Base-by-base conservation (phyloP, 2,888 invertebrate species). In the Ceramica pisi region DNA sequence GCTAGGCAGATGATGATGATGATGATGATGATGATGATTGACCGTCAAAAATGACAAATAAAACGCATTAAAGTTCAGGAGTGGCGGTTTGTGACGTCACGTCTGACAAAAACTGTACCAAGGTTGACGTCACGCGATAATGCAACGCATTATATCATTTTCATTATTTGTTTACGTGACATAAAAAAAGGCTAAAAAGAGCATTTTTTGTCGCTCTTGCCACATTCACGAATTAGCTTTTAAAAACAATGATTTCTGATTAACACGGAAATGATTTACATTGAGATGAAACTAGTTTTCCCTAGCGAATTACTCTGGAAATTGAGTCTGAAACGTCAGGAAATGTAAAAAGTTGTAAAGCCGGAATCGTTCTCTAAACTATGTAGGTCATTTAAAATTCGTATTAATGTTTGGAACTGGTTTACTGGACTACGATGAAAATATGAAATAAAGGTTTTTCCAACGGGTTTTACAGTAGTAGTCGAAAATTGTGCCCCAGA, bases 311-410 rank as follows among this genome's bases (percentile, higher is more conserved):
- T 23, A 50, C 48, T 50, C 48, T 44, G 75, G 50, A 65, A 60
- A 75, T 66, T 46, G 35, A 61, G 55, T 61, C 46, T 19, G 10
- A 60, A 79, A 56, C 26, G 2, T 16, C 55, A 64, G 81, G 48
- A 75, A 75, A 75, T 80, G 48, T 75, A 66, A 67, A 76, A 80
- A 59, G 76, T 80, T 75, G 8, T 23, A 16, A 10, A 44, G 16
- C 26, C 9, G 2, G 12, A 51, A 59, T 44, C n/a, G 14, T 14
- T 46, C 19, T 9, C 19, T 14, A 50, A 44, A 44, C 7, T 51
- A 19, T 23, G 19, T 14, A 44, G 48, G 23, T 60, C 2, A 55
- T 60, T 60, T 50, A 12, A 41, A 78, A 69, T 12, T 44, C 12
- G 35, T 44, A 19, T 19, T 51, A 46, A 19, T 38, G 57, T 31